Evolutionary conservation across 2,113 vertebrate genomes (phyloP), one percentile per base, ranked within the genome.

Genomic region (Dendropsophus ebraccatus): DNA sequence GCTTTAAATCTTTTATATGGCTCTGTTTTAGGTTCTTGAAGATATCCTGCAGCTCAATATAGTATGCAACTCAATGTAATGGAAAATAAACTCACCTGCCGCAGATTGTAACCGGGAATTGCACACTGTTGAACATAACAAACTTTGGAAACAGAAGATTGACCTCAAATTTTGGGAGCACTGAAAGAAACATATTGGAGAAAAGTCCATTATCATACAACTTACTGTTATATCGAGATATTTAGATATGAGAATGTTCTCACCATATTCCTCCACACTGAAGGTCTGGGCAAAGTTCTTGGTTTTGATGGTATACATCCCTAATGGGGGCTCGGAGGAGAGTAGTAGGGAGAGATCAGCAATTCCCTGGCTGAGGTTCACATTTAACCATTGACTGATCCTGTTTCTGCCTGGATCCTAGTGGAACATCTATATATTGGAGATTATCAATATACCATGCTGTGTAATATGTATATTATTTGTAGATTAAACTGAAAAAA

Each of bases 1-100:
- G n/a, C n/a, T n/a, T n/a, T n/a, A n/a, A n/a, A n/a, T n/a, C n/a
- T n/a, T n/a, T n/a, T n/a, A n/a, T n/a, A n/a, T n/a, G n/a, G n/a
- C n/a, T n/a, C n/a, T n/a, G n/a, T n/a, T n/a, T n/a, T n/a, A n/a
- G n/a, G n/a, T n/a, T n/a, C n/a, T n/a, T n/a, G n/a, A n/a, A n/a
- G n/a, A n/a, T n/a, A n/a, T n/a, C n/a, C n/a, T n/a, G n/a, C n/a
- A n/a, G n/a, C n/a, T n/a, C n/a, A n/a, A n/a, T n/a, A n/a, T n/a
- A n/a, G n/a, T n/a, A n/a, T n/a, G n/a, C n/a, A n/a, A n/a, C n/a
- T n/a, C n/a, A n/a, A n/a, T n/a, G n/a, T n/a, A n/a, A n/a, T n/a
- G n/a, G n/a, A n/a, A n/a, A n/a, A n/a, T n/a, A n/a, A n/a, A 49
- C 91, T 91, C 77, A 90, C 91, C 49, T 91, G 90, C 90, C 91